Evolutionary conservation across 2,888 invertebrate genomes (phyloP).

Genomic region (Artemia sinica): DNA sequence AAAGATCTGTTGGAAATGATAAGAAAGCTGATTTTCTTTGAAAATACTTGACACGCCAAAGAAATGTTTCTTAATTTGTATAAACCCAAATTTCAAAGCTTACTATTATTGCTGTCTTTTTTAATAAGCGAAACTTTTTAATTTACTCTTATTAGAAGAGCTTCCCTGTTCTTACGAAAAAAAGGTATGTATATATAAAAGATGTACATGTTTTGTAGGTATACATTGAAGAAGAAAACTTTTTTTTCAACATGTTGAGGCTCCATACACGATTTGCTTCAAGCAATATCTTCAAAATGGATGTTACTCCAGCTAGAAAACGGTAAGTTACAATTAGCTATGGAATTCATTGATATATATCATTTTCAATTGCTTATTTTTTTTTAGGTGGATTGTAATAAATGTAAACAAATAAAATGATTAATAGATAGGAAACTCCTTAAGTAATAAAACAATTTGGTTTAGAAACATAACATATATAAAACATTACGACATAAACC

Average conservation of each 20-base stretch:
- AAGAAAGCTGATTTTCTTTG: background rate
- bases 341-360: too few species aligned
- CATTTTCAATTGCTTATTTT: slow-evolving; percentile 16
- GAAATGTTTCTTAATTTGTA: background rate
- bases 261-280: slow-evolving; percentile 29
- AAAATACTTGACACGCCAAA: background rate
- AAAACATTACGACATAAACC: too few species aligned
- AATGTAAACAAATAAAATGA: too few species aligned
- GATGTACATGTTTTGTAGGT: slow-evolving; percentile 26
- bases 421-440: too few species aligned
- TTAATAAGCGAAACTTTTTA: slow-evolving; percentile 1
- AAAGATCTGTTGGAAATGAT: background rate
- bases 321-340: slow-evolving; percentile 25
- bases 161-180: too few species aligned
- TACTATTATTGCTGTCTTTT: slow-evolving; percentile 11
- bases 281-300: slow-evolving; percentile 29
- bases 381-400: too few species aligned
- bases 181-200: too few species aligned
- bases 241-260: slow-evolving; percentile 30
- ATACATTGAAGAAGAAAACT: slow-evolving; percentile 29
- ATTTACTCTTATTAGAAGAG: background rate
- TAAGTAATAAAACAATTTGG: background rate
- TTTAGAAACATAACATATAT: too few species aligned
- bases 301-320: slow-evolving; percentile 29
- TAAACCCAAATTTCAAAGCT: slow-evolving; percentile 15